Conservation (phyloP, 1,140 invertebrate genomes). For the Sycobia sp. region DNA sequence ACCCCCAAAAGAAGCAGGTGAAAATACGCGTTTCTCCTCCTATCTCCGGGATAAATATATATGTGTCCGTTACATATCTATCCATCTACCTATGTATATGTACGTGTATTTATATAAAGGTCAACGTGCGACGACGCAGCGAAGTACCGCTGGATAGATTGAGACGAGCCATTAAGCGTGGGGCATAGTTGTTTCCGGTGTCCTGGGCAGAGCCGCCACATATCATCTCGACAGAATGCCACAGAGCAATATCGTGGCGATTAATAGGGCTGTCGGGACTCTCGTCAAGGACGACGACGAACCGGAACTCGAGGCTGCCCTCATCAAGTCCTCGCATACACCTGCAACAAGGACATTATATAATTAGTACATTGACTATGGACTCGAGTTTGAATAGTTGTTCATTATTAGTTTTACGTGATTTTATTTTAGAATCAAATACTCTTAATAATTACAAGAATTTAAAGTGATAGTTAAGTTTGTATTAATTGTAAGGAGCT, state of each 20-base stretch:
- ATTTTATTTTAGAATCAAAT: too few species aligned
- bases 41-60: conserved; percentile 12
- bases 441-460: too few species aligned
- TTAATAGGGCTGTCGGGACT: conserved; percentile 44
- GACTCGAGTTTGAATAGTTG: too few species aligned
- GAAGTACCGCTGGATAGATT: neutral
- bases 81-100: too few species aligned
- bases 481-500: too few species aligned
- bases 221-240: conserved; percentile 57
- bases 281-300: conserved; percentile 50
- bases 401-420: too few species aligned
- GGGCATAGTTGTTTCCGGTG: neutral
- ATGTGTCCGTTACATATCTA: too few species aligned
- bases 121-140: too few species aligned
- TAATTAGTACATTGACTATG: too few species aligned
- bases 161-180: conserved; percentile 13
- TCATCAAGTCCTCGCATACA: conserved; percentile 55
- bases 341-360: conserved; percentile 42
- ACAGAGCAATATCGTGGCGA: conserved; percentile 40
- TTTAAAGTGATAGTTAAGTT: too few species aligned
- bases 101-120: too few species aligned
- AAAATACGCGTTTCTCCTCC: neutral
- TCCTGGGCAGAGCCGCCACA: conserved; percentile 35
- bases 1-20: neutral
- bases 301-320: conserved; percentile 53